phyloP scores from a whole-genome alignment of 2,113 vertebrate species.

The Drymodes brunneopygia region DNA sequence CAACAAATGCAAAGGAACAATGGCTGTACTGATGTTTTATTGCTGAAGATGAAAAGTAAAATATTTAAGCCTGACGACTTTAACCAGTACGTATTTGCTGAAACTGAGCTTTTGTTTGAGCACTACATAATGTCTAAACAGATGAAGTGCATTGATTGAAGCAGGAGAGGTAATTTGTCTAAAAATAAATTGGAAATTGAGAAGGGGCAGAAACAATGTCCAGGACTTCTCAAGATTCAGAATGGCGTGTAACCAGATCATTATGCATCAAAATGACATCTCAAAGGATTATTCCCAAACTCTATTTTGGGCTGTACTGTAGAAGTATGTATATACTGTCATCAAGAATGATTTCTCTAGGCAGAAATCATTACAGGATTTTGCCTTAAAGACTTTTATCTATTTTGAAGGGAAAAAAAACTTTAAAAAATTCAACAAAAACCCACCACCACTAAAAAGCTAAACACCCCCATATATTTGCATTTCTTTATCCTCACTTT shows the following conservation, averaged over 20 bases:
- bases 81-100: neutral
- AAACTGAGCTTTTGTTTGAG: neutral
- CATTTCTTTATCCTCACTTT: neutral
- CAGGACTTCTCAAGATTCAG: neutral
- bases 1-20: neutral
- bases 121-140: neutral
- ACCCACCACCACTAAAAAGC: rapidly evolving
- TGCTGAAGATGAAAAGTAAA: neutral
- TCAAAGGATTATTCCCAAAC: neutral
- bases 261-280: neutral
- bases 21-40: neutral
- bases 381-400: neutral
- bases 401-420: neutral
- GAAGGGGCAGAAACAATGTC: neutral
- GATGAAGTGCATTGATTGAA: neutral
- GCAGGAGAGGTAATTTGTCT: neutral
- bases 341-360: neutral
- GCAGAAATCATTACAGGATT: neutral
- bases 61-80: neutral
- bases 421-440: neutral
- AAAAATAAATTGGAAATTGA: neutral
- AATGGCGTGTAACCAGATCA: neutral
- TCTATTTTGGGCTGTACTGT: neutral
- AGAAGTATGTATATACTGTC: neutral
- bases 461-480: neutral